Conservation (phyloP, 2,797 vertebrate species). For the Picus viridis region DNA sequence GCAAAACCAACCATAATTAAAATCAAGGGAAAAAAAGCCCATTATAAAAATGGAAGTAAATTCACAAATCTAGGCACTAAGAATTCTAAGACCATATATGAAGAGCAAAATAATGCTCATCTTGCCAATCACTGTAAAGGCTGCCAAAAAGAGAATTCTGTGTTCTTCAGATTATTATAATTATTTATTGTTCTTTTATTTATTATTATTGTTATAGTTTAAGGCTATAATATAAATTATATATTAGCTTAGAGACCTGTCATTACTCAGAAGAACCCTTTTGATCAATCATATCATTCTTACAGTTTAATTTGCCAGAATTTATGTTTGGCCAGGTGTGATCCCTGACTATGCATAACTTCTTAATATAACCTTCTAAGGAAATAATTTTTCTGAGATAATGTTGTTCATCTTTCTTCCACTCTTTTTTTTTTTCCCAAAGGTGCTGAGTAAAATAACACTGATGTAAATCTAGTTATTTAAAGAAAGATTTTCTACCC, state of each 20-base stretch:
- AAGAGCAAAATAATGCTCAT: not conserved
- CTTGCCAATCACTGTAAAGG: not conserved
- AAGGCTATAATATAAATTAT: not conserved
- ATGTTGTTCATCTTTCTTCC: slow-evolving; percentile 22
- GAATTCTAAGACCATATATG: not conserved
- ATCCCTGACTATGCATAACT: not conserved
- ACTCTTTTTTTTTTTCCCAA: not conserved
- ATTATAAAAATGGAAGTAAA: not conserved
- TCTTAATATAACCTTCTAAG: not conserved
- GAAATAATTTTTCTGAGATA: slow-evolving; percentile 49
- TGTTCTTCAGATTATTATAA: not conserved
- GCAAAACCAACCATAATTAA: not conserved
- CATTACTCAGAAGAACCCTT: not conserved
- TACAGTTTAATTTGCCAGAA: slow-evolving; percentile 7
- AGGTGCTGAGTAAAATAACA: not conserved
- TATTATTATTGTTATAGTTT: not conserved
- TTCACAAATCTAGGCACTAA: not conserved
- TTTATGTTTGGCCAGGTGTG: slow-evolving; percentile 37
- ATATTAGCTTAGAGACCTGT: not conserved
- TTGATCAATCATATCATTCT: not conserved
- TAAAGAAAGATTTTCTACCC: not conserved
- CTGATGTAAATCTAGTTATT: not conserved
- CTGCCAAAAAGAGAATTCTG: not conserved
- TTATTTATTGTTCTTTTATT: not conserved
- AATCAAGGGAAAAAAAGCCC: not conserved